Base-by-base conservation (phyloP, 2,113 vertebrate genomes). In the Myocastor coypus region DNA sequence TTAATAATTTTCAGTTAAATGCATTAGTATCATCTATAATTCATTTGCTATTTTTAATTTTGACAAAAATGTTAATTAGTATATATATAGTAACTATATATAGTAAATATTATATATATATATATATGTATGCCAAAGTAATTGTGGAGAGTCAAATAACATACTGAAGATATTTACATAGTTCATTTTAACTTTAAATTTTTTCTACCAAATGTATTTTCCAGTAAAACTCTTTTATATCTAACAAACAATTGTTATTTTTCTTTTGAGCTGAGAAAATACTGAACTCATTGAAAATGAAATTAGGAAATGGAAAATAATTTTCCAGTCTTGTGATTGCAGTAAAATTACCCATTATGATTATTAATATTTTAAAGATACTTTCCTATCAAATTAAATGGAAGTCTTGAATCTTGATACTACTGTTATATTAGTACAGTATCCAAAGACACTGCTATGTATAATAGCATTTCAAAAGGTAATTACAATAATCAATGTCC, bases 341-440 rank as follows among this genome's bases (percentile, higher is more conserved):
- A 87, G 82, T 52, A 69, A 93, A 90, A 92, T 64, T 42, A 63
- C 9, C 10, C 20, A 64, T 77, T 59, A 87, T 84, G 81, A 69
- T 68, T 87, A 80, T 66, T 84, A 84, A 10, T 52, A 80, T 24
- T 80, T 81, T 50, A 91, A 95, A n/a, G 13, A 83, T 4, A 26
- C 14, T 80, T 94, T 66, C n/a, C 92, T 75, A 68, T 71, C 57
- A 87, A 22, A 92, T 75, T 87, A 80, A 81, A 85, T 40, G 28
- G 46, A 50, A 78, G 40, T 66, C 87, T 84, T 87, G 42, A 80
- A 77, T 92, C 8, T 24, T 84, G 71, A 12, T 71, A 61, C 59
- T 86, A 87, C 86, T 92, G 73, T 69, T 50, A 89, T 86, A 85
- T 89, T 24, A 97, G 73, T 37, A 22, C 34, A 1, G 50, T 59